These are phyloP conservation scores for Eristalis tenax DNA, from an alignment of 2,888 invertebrate species.

Conservation along the genomic window DNA sequence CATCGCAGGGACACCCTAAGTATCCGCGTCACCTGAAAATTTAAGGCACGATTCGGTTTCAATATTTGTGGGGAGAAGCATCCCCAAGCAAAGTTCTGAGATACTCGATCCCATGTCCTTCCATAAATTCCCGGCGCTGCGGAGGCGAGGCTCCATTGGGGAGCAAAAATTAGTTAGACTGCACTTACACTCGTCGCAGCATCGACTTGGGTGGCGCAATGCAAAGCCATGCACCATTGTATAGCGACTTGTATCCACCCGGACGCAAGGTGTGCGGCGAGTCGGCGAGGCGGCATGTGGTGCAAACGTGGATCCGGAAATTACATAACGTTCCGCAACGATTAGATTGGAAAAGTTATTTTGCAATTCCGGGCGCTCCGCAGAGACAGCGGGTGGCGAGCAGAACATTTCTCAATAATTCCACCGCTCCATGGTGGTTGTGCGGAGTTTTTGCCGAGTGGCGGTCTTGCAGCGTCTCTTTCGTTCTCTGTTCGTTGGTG, in stretches of 20 bases:
- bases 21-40: background rate
- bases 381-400: background rate
- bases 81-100: background rate
- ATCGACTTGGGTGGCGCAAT: background rate
- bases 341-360: slow-evolving; percentile 65
- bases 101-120: background rate
- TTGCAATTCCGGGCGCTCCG: slow-evolving; percentile 32
- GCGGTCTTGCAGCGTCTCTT: background rate
- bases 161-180: background rate
- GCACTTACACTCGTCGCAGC: background rate
- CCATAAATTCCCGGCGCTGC: background rate
- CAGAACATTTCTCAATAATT: slow-evolving; percentile 32
- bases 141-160: background rate
- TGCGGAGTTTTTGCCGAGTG: background rate
- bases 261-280: slow-evolving; percentile 21
- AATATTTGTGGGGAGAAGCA: background rate
- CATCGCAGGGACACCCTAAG: background rate
- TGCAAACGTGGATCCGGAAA: slow-evolving; percentile 40
- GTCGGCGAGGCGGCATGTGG: too few species aligned
- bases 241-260: background rate
- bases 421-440: background rate
- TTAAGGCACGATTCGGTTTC: slow-evolving; percentile 3
- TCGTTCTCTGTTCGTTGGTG: background rate
- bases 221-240: background rate
- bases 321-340: slow-evolving; percentile 51